Evolutionary conservation across 2,113 vertebrate genomes (phyloP), one percentile per base, ranked within the genome.

Genomic region (Microcebus murinus): DNA sequence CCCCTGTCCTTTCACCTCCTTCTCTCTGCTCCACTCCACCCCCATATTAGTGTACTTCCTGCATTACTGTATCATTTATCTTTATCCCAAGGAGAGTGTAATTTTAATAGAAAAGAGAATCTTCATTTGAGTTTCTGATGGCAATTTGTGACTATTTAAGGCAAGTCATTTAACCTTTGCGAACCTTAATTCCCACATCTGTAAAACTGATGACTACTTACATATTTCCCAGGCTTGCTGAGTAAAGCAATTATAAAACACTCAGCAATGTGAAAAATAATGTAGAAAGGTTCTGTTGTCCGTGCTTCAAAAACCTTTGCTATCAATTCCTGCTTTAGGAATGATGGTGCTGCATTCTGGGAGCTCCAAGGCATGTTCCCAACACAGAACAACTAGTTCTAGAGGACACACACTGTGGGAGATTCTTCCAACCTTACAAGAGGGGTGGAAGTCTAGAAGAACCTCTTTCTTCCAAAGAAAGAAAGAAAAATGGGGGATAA

Each of bases 201-300:
- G 70, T 87, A 67, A 96, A 97, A 94, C 45, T 68, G 67, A 95
- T 95, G 87, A 96, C 92, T 97, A 57, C 70, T 96, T 80, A 70
- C 50, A 34, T 74, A 91, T 87, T 96, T 94, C 48, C 67, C 87
- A 85, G 94, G 81, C 63, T 97, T 96, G 90, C 92, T 94, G 80
- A 97, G 71, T 68, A 92, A 84, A 96, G 95, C 90, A 96, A 88
- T 94, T 97, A 87, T 77, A 92, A 95, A 96, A 85, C 34, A 84
- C 70, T 90, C 73, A 82, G 36, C 74, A 34, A 70, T 74, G 63
- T 85, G 34, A 95, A 96, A 93, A 93, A 85, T 48, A 90, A 79
- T 13, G 31, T 20, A 84, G 70, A 83, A 52, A 96, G 42, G 8
- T 82, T 92, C 39, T 70, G 63, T 57, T 90, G 23, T 74, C 25